Evolutionary conservation across 2,888 invertebrate genomes (phyloP), one percentile per base, ranked within the genome.

Genomic region (Urechis unicinctus): DNA sequence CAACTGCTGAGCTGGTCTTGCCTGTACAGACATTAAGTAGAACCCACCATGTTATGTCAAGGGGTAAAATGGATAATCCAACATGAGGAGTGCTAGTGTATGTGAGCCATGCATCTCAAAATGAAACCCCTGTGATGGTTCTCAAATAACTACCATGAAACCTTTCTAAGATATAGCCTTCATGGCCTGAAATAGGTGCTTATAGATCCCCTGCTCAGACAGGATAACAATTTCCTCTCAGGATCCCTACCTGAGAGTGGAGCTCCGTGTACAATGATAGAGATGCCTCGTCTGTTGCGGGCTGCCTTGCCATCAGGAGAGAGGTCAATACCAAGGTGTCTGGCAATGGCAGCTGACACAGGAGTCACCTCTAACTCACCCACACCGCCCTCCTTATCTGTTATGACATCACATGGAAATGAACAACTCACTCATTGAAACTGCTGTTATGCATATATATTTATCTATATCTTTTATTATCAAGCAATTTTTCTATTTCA

Each of bases 211-310:
- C n/a, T n/a, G n/a, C n/a, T 13, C 36, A 36, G 13, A 36, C 13
- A 36, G 6, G 6, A 13, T 36, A 13, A 36, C 36, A 36, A 36
- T 36, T 36, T 36, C 6, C 36, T 13, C 36, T 13, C 36, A 36
- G 36, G 36, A 36, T 6, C 36, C n/a, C 22, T 56, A 72, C 78
- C 78, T 55, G 78, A 73, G 60, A 71, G 56, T 1, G 78, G 78
- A n/a, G 78, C 73, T 43, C 79, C 79, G 59, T 78, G 71, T 5
- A 79, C 71, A 55, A 79, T 71, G 49, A 77, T 53, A n/a, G 77
- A 74, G 31, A 79, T 69, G 17, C 78, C 78, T 29, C 78, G 63
- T 48, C 77, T 61, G 63, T 77, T 75, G 5, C 75, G 64, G 17
- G 76, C 76, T 47, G 77, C 78, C 61, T 73, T 72, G 22, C 78